phyloP scores from a whole-genome alignment of 2,113 vertebrate species.

The Sterna hirundo region DNA sequence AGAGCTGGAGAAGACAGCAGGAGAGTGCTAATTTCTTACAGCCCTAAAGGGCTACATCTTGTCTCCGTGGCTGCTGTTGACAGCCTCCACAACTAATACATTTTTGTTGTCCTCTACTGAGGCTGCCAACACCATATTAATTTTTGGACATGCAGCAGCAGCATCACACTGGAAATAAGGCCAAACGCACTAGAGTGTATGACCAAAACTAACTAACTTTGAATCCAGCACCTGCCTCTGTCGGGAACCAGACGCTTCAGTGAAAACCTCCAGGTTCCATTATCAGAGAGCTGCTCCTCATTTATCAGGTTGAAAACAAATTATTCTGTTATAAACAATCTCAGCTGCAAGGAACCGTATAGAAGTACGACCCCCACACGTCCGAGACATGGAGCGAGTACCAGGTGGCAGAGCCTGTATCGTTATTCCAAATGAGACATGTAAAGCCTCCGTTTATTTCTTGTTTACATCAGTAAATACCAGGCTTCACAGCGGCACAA shows the following conservation, averaged over 20 bases:
- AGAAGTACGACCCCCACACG: background rate
- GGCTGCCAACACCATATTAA: background rate
- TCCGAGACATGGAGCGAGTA: background rate
- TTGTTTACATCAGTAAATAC: constrained; percentile 25
- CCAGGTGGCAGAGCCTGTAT: background rate
- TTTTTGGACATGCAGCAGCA: background rate
- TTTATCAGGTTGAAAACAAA: constrained; percentile 6
- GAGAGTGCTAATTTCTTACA: background rate
- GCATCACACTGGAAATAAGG: background rate
- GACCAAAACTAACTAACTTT: background rate
- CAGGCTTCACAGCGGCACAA: background rate
- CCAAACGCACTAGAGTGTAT: background rate
- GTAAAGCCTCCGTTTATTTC: background rate
- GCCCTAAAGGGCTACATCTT: background rate
- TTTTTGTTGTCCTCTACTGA: background rate
- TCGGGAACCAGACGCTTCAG: background rate
- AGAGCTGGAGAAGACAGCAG: background rate
- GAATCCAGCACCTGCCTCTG: background rate
- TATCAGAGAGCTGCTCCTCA: background rate
- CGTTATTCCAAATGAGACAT: constrained; percentile 26
- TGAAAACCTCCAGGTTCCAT: constrained; percentile 1
- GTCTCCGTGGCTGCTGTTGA: fast-evolving
- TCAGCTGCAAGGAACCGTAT: background rate
- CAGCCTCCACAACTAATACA: fast-evolving
- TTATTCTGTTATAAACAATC: background rate